Evolutionary conservation across 2,888 invertebrate species (phyloP), one percentile per base, ranked within the genome.

Genomic region (Gasteruption jaculator): DNA sequence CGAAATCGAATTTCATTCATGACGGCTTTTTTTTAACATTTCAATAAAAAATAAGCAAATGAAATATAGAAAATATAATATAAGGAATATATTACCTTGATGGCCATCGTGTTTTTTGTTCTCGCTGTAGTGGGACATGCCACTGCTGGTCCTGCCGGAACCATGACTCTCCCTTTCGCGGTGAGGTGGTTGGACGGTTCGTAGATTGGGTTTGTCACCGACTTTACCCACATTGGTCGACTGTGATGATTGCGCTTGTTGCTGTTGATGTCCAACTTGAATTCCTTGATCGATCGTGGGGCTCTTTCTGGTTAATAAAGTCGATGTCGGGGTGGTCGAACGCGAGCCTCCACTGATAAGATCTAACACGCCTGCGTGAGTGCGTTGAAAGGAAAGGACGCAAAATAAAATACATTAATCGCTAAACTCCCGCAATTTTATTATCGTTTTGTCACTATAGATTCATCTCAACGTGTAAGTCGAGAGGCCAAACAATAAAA

Each of bases 201-300:
- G 49, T 14, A 61, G 53, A 27, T 56, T 65, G 5, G 56, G 43
- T 27, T 60, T 61, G 7, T 69, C 68, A 8, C 54, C 59, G 26
- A 65, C 56, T 45, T 70, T 70, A n/a, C 61, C 60, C 34, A 63
- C 54, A 35, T 50, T 56, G 40, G 56, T 60, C 21, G 57, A 48
- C 32, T 65, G 65, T 18, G 71, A 71, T 21, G 68, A 68, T n/a
- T 65, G 64, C 2, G 65, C 70, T 11, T 60, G 57, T 12, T 72
- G 73, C 7, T 68, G 67, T 22, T 72, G 71, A 15, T 73, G 73
- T 15, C 73, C 72, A 24, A 76, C 85, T 74, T 91, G 91, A 31
- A 85, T 83, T 49, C 86, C 84, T 72, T 91, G 87, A 69, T 93
- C 92, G 53, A 83, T 81, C 2, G 90, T 88, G 37, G 91, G 89